A percentile compares a stretch with the other conserved stretches of the same genome.
Conservation (phyloP, 2,888 invertebrate genomes). For the Lagria hirta region DNA sequence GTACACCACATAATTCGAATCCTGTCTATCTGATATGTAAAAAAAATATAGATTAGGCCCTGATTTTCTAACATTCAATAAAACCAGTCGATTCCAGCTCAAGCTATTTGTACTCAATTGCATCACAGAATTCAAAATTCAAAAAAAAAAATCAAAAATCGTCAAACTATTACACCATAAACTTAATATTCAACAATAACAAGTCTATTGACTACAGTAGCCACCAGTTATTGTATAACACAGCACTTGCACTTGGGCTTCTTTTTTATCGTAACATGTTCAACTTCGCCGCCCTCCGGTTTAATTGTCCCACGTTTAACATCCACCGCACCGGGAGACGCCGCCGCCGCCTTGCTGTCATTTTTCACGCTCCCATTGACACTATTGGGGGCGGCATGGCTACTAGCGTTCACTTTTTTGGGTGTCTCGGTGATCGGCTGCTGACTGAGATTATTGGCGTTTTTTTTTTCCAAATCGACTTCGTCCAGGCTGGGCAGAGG, state of each 20-base stretch:
- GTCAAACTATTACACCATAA: slow-evolving; percentile 17
- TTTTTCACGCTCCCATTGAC: slow-evolving; percentile 54
- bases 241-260: slow-evolving; percentile 95
- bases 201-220: slow-evolving; percentile 36
- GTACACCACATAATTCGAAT: too few relatives aligned
- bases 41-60: too few relatives aligned
- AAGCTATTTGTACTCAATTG: slow-evolving; percentile 18
- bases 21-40: too few relatives aligned
- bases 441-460: slow-evolving; percentile 28
- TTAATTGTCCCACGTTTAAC: slow-evolving; percentile 72
- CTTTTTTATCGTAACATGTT: slow-evolving; percentile 91
- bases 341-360: slow-evolving; percentile 43
- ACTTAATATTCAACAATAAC: slow-evolving; percentile 38
- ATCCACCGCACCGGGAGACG: slow-evolving; percentile 62
- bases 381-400: slow-evolving; percentile 53
- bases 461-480: slow-evolving; percentile 44
- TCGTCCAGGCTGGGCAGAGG: slow-evolving; percentile 58
- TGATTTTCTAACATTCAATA: too few relatives aligned
- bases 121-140: slow-evolving; percentile 13
- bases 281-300: slow-evolving; percentile 74
- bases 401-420: slow-evolving; percentile 35
- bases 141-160: slow-evolving; percentile 2
- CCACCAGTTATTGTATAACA: slow-evolving; percentile 75
- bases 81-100: slow-evolving; percentile 11
- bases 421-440: slow-evolving; percentile 43